These are phyloP conservation scores for Corbicula japonica DNA, from an alignment of 2,888 invertebrate species.

Conservation along the genomic window DNA sequence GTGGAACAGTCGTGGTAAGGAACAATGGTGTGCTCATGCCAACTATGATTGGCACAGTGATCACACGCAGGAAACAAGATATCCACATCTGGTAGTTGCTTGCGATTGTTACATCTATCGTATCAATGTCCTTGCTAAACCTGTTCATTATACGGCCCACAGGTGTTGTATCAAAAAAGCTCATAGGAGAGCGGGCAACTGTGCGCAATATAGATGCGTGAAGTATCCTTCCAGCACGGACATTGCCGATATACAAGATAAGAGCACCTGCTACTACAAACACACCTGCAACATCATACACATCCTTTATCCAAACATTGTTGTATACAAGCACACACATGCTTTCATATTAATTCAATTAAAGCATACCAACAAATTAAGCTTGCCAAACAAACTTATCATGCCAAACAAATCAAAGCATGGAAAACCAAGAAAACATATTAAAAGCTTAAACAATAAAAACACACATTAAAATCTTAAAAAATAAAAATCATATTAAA, in stretches of 20 bases:
- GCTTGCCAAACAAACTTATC: background rate
- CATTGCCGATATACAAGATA: conserved; percentile 45
- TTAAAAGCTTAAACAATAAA: background rate
- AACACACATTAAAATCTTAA: too few species aligned
- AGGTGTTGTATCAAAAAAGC: conserved; percentile 83
- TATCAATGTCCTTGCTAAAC: conserved; percentile 83
- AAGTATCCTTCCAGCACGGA: conserved; percentile 44
- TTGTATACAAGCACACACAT: too few species aligned
- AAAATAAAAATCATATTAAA: too few species aligned
- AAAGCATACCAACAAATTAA: too few species aligned
- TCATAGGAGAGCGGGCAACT: conserved; percentile 74
- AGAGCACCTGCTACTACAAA: conserved; percentile 42
- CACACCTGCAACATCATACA: conserved; percentile 58
- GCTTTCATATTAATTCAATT: background rate
- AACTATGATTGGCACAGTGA: conserved; percentile 79
- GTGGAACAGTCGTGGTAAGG: conserved; percentile 76
- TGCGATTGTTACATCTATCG: conserved; percentile 78
- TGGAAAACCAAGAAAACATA: background rate
- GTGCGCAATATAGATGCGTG: conserved; percentile 49
- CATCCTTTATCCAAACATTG: too few species aligned
- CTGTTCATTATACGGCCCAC: conserved; percentile 80
- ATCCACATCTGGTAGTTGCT: conserved; percentile 71
- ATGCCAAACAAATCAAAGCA: background rate
- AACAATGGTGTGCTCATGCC: conserved; percentile 80
- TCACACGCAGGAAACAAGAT: conserved; percentile 66